A percentile compares a stretch with the other conserved stretches of the same genome.
phyloP scores from a whole-genome alignment of 1,140 invertebrate genomes.

The Cydia fagiglandana region DNA sequence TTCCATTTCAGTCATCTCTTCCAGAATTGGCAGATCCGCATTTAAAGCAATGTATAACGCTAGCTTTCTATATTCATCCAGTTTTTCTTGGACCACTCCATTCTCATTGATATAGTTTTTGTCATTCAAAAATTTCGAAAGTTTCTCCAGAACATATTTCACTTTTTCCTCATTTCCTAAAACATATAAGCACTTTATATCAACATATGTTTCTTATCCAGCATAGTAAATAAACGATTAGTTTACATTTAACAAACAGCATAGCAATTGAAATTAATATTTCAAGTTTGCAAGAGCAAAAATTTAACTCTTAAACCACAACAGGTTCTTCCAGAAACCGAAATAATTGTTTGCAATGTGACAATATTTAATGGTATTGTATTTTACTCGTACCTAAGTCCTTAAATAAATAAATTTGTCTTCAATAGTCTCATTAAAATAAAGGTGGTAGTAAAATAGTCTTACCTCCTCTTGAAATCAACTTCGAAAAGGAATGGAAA shows the following conservation, averaged over 20 bases:
- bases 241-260: too few species aligned
- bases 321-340: too few species aligned
- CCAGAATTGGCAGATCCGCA: slow-evolving; percentile 54
- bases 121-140: slow-evolving; percentile 53
- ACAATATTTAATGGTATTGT: too few species aligned
- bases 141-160: slow-evolving; percentile 47
- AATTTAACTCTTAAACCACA: too few species aligned
- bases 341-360: too few species aligned
- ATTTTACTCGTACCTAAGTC: too few species aligned
- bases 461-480: slow-evolving; percentile 65
- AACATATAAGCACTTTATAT: slow-evolving; percentile 34
- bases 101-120: slow-evolving; percentile 50
- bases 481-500: slow-evolving; percentile 53
- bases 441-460: slow-evolving; percentile 11
- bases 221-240: too few species aligned
- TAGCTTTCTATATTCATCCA: slow-evolving; percentile 52
- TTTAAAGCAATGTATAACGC: slow-evolving; percentile 66
- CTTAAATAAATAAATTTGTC: background rate
- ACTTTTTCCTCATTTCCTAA: slow-evolving; percentile 70
- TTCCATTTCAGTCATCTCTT: slow-evolving; percentile 55
- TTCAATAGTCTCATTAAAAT: background rate
- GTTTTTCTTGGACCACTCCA: slow-evolving; percentile 41
- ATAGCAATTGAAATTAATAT: too few species aligned
- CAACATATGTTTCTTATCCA: slow-evolving; percentile 19
- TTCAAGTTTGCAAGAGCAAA: too few species aligned